phyloP scores from a whole-genome alignment of 2,797 vertebrate species.

The Malacoraja senta region DNA sequence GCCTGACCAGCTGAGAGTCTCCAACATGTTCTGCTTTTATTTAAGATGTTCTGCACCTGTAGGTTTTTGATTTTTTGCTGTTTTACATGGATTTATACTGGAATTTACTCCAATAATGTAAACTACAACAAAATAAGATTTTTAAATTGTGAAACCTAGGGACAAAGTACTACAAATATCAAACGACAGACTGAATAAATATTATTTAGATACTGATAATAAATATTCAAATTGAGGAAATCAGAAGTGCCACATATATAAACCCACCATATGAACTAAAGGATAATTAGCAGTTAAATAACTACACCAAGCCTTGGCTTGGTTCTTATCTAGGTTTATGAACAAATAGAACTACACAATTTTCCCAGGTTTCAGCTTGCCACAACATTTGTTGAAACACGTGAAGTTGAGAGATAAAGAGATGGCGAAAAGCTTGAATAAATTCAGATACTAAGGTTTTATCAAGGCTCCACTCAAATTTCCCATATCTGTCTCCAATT shows the following conservation, averaged over 20 bases:
- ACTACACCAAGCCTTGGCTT: background rate
- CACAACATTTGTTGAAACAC: no score
- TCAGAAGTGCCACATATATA: background rate
- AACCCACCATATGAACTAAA: background rate
- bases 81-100: background rate
- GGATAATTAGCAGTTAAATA: background rate
- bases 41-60: no score
- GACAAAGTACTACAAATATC: background rate
- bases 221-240: background rate
- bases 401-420: background rate
- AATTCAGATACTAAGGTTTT: background rate
- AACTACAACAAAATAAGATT: background rate
- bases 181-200: background rate
- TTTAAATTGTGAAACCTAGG: background rate
- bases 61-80: no score
- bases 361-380: background rate
- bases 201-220: background rate
- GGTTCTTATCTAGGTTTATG: background rate
- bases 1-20: background rate
- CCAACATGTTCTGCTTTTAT: background rate
- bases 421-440: background rate
- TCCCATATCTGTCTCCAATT: background rate
- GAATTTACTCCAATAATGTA: background rate
- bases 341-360: background rate
- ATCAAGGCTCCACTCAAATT: background rate